A percentile compares a stretch with the other conserved stretches of the same genome.
Evolutionary conservation across 2,113 vertebrate genomes (phyloP).

Genomic region (Anolis sagrei): DNA sequence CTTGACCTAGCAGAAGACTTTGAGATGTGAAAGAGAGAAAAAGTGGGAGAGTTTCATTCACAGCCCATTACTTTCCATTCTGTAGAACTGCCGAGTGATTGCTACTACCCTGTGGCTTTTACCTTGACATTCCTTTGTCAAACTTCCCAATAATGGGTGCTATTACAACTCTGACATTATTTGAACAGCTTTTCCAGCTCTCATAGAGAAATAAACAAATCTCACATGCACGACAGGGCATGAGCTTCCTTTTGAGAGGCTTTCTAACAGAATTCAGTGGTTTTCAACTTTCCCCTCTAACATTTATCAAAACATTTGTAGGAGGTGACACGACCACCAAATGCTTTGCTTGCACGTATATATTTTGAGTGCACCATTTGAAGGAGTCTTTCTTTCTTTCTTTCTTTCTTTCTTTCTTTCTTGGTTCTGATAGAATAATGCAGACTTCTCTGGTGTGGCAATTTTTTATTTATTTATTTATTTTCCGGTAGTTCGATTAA

Average conservation of each 20-base stretch:
- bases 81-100: accelerated
- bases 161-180: constrained; percentile 38
- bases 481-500: no score
- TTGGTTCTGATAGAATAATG: constrained; percentile 1
- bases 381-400: constrained; percentile 13
- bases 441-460: background rate
- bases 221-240: constrained; percentile 8
- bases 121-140: constrained; percentile 20
- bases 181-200: constrained; percentile 37
- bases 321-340: constrained; percentile 29
- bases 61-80: constrained; percentile 35
- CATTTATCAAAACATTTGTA: constrained; percentile 45
- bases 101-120: constrained; percentile 3
- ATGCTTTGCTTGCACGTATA: background rate
- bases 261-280: constrained; percentile 39
- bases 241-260: constrained; percentile 21
- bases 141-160: background rate
- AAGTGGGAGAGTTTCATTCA: background rate
- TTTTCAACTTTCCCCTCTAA: constrained; percentile 10
- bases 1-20: background rate
- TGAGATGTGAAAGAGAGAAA: background rate
- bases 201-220: constrained; percentile 38
- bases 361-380: background rate
- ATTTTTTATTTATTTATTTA: background rate
- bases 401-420: constrained; percentile 27